A percentile compares a stretch with the other conserved stretches of the same genome.
Evolutionary conservation across 1,140 invertebrate species (phyloP).

Genomic region (Drosophila bocqueti): DNA sequence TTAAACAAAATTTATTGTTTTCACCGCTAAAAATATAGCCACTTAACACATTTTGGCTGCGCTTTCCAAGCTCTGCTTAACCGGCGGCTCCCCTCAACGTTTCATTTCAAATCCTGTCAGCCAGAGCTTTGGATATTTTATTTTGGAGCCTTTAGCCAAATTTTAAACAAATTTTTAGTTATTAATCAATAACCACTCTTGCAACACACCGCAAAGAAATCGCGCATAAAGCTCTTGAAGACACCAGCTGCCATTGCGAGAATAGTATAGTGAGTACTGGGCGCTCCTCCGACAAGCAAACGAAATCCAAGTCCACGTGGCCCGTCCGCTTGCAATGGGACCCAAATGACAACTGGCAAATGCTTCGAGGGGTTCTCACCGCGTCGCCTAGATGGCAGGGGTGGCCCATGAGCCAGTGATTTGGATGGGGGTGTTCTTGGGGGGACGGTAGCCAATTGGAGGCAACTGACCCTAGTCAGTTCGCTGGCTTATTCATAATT

Average conservation of each 20-base stretch:
- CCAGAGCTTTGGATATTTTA: conserved; percentile 18
- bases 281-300: conserved; percentile 23
- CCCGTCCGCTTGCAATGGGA: conserved; percentile 43
- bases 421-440: conserved; percentile 27
- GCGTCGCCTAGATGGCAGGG: conserved; percentile 33
- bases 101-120: conserved; percentile 42
- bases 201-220: conserved; percentile 75
- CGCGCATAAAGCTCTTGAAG: conserved; percentile 77
- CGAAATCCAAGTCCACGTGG: conserved; percentile 15
- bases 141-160: conserved; percentile 28
- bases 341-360: conserved; percentile 70
- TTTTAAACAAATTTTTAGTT: conserved; percentile 32
- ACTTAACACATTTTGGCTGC: background rate
- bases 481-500: conserved; percentile 70
- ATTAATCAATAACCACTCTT: conserved; percentile 13
- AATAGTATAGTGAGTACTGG: conserved; percentile 17
- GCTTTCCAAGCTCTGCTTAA: background rate
- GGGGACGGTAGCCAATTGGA: conserved; percentile 38
- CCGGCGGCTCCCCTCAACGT: background rate
- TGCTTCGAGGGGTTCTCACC: conserved; percentile 42
- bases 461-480: conserved; percentile 66
- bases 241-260: conserved; percentile 70
- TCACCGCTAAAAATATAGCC: background rate
- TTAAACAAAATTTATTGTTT: background rate
- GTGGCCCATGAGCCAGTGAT: conserved; percentile 10